Base-by-base conservation (phyloP, 2,888 invertebrate species). In the Diarsia dahlii region DNA sequence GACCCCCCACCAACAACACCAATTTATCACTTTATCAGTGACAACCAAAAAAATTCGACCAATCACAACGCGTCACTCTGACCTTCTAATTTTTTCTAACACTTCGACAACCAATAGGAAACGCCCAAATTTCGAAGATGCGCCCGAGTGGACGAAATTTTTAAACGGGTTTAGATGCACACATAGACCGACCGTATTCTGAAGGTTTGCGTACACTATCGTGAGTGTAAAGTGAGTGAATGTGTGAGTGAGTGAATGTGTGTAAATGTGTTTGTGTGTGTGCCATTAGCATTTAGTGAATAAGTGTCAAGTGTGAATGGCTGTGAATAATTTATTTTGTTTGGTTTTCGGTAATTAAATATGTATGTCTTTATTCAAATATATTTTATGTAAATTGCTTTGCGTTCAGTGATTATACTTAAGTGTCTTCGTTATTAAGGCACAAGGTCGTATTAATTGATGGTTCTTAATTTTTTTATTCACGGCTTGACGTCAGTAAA, bases 201-300 rank as follows among this genome's bases (percentile, higher is more conserved):
- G 65, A 72, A 74, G 64, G 62, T 70, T 62, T 73, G 10, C 12
- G 28, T 63, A 73, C 23, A 76, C 58, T 70, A 50, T 64, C 67
- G 78, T 50, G 50, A 67, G 50, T 66, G 45, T 23, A 50, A 34
- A 58, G 10, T 13, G 52, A 13, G 34, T 28, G 39, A 13, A 2
- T 52, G 65, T 71, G 70, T 66, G 74, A 23, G 72, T 74, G n/a
- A 73, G 56, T 87, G 90, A 91, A 89, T 74, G 67, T 23, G 39
- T 6, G 1, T 39, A 74, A 23, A 58, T 69, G 64, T 62, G 84
- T 78, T 62, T 88, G 58, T 15, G 15, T 91, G 92, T 79, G 91
- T 88, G 89, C 48, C 74, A 94, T 95, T 95, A 93, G 91, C 94
- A 94, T 95, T 93, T 93, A 92, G 88, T 94, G 93, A 95, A 95